Evolutionary conservation across 2,888 invertebrate genomes (phyloP).

Genomic region (Mythimna albipuncta): DNA sequence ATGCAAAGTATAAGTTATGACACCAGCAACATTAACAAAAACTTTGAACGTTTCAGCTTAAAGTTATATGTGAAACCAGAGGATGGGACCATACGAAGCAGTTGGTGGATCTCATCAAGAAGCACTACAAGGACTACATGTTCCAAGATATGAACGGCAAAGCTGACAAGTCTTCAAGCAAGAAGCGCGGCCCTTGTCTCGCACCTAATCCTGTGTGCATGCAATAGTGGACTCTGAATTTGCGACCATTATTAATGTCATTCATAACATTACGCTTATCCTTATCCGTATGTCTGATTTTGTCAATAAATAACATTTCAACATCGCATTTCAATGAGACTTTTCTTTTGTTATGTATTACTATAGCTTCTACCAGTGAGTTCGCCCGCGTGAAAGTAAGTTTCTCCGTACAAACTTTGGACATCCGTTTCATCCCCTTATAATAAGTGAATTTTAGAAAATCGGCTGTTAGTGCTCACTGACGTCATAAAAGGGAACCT

Average conservation of each 20-base stretch:
- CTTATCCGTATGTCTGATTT: neutral
- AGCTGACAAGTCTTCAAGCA: constrained; percentile 69
- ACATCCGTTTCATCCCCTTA: too few species aligned
- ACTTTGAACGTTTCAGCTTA: constrained; percentile 90
- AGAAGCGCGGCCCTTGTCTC: constrained; percentile 82
- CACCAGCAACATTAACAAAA: neutral
- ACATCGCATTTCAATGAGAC: neutral
- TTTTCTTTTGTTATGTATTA: neutral
- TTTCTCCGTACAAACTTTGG: too few species aligned
- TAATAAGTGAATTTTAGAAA: too few species aligned
- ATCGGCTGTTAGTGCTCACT: too few species aligned
- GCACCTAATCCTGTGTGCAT: constrained; percentile 87
- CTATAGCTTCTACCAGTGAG: too few species aligned
- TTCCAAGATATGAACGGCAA: constrained; percentile 79
- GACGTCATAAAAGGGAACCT: too few species aligned
- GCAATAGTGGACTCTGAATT: constrained; percentile 69
- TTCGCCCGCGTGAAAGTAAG: too few species aligned
- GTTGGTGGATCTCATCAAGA: constrained; percentile 81
- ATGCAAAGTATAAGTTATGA: neutral
- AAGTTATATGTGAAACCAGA: constrained; percentile 96
- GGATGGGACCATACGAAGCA: constrained; percentile 94
- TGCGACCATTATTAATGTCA: neutral
- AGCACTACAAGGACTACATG: constrained; percentile 92
- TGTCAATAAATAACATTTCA: constrained; percentile 31
- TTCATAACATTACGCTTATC: neutral